phyloP scores from a whole-genome alignment of 64 coral and sea anemone species.

The Porites lutea region DNA sequence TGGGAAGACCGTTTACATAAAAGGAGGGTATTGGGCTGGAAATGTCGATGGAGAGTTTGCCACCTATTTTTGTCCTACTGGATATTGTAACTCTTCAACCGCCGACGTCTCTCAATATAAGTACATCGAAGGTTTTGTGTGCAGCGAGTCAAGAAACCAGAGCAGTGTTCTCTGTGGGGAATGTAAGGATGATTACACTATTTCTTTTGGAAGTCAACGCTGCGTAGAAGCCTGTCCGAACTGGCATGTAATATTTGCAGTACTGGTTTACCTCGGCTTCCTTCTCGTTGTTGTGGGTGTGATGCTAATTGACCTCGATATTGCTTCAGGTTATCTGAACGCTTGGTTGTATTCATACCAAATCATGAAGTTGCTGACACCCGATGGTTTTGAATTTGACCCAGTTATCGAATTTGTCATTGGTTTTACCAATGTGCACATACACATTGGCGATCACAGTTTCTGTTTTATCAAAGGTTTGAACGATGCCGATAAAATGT shows the following conservation, averaged over 20 bases:
- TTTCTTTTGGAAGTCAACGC: slow-evolving; percentile 59
- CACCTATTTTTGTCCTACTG: slow-evolving; percentile 68
- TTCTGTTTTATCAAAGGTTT: slow-evolving; percentile 51
- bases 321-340: slow-evolving; percentile 79
- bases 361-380: slow-evolving; percentile 58
- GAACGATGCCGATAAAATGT: slow-evolving; percentile 77
- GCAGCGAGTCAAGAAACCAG: slow-evolving; percentile 30
- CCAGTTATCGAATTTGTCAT: slow-evolving; percentile 65
- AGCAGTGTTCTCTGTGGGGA: slow-evolving; percentile 66
- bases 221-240: slow-evolving; percentile 44
- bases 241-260: background rate
- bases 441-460: background rate
- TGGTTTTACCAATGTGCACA: slow-evolving; percentile 26
- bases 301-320: slow-evolving; percentile 68
- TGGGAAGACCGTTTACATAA: slow-evolving; percentile 57
- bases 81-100: slow-evolving; percentile 45
- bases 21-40: slow-evolving; percentile 87
- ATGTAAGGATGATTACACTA: slow-evolving; percentile 50
- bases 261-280: background rate
- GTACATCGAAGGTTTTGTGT: slow-evolving; percentile 61
- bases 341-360: slow-evolving; percentile 85
- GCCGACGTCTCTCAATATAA: background rate
- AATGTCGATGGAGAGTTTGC: slow-evolving; percentile 46
- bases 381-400: slow-evolving; percentile 57
- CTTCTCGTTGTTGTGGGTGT: slow-evolving; percentile 25